A percentile compares a stretch with the other conserved stretches of the same genome.
Conservation (phyloP, 2,797 vertebrate genomes). For the Acridotheres tristis region DNA sequence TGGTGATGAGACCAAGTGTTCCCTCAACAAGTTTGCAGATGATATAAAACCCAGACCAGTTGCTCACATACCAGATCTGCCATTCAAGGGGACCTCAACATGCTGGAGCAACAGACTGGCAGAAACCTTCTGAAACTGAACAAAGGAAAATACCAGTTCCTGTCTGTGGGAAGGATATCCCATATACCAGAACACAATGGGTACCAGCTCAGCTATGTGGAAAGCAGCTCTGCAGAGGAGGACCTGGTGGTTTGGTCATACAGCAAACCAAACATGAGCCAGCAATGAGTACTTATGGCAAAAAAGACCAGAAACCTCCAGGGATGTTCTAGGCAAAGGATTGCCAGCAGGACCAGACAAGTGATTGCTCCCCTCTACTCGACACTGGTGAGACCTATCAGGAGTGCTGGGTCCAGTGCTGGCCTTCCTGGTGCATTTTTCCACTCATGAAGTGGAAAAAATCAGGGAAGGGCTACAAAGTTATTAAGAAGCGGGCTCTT, state of each 20-base stretch:
- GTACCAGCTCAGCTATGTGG: background rate
- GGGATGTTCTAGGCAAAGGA: background rate
- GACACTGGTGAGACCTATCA: background rate
- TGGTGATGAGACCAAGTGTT: background rate
- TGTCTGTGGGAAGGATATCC: background rate
- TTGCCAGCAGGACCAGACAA: background rate
- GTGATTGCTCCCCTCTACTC: background rate
- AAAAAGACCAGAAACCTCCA: background rate
- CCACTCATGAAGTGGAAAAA: background rate
- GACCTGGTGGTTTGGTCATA: accelerated
- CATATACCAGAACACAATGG: too few species aligned
- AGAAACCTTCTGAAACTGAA: background rate
- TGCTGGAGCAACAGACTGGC: background rate
- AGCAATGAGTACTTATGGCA: background rate
- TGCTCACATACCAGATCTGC: background rate
- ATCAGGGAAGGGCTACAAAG: background rate
- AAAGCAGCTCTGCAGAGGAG: background rate
- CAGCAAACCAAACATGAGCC: background rate
- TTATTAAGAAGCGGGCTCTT: background rate
- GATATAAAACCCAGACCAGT: background rate
- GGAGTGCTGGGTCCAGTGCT: background rate
- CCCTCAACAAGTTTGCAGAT: background rate
- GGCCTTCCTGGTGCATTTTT: background rate
- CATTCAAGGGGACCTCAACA: background rate
- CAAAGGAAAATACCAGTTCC: background rate